Evolutionary conservation across 2,113 vertebrate genomes (phyloP).

Genomic region (Rhabdomys dilectus): DNA sequence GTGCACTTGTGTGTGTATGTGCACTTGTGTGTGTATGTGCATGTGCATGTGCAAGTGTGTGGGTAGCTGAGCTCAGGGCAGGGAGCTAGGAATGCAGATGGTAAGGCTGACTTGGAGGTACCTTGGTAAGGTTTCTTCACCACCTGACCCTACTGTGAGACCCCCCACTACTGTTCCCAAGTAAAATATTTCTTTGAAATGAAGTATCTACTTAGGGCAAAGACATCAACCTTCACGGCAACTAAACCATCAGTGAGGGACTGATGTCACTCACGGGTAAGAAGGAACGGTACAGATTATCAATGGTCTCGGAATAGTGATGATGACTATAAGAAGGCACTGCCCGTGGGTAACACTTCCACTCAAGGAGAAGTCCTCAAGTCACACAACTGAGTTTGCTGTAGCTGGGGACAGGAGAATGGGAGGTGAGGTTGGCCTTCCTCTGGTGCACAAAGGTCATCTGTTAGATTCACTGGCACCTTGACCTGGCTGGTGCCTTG

Average conservation of each 20-base stretch:
- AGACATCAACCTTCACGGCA: not conserved
- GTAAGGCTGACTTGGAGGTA: not conserved
- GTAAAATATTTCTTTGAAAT: not conserved
- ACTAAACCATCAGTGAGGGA: not conserved
- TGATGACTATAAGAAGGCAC: not conserved
- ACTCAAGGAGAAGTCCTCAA: not conserved
- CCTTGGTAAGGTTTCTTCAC: not conserved
- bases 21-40: not conserved
- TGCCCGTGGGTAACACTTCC: not conserved
- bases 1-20: not conserved
- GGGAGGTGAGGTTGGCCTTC: not conserved
- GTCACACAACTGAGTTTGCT: fast-evolving
- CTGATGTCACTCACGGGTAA: not conserved
- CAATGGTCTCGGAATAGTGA: not conserved
- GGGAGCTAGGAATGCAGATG: not conserved
- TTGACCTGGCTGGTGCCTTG: not conserved
- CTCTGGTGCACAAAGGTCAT: not conserved
- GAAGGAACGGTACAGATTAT: not conserved
- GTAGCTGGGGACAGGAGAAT: not conserved
- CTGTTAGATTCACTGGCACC: fast-evolving
- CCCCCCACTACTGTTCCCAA: not conserved
- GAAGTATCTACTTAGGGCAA: not conserved
- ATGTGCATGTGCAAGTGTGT: not conserved
- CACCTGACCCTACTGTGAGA: not conserved
- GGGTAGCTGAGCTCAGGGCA: not conserved